Base-by-base conservation (phyloP, 1,140 invertebrate genomes). In the Trypoxylus dichotomus region DNA sequence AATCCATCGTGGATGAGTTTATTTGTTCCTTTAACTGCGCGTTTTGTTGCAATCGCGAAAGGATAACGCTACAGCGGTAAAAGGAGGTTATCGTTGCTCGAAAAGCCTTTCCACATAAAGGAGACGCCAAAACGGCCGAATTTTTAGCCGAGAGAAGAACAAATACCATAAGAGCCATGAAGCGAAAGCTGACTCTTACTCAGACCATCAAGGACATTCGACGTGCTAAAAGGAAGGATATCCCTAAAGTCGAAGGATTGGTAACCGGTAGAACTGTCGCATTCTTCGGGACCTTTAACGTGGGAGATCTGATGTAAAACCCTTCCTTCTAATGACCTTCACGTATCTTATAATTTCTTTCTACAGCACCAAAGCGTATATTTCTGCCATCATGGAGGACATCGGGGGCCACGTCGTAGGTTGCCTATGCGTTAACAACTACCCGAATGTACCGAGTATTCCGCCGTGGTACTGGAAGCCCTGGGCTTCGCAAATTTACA, bases 401-500 rank as follows among this genome's bases (percentile, higher is more conserved):
- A 24, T 21, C 15, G 81, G 84, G 6, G 82, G 83, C 1, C 80
- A 85, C 24, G 74, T 91, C n/a, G 83, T 89, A 2, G 89, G 87
- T 0, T 88, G 86, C 42, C 74, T 90, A 13, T 86, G 86, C 3
- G 81, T 88, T 0, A 86, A 87, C 79, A 88, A 89, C 82, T 87
- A 88, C 81, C 90, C 90, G 1, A 85, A 89, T 47, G 79, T 90
- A 15, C 88, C 88, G 0, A 83, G 87, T 0, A 79, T 91, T 2
- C 84, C 87, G 42, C 82, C 87, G 6, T 83, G 80, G 21, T 87
- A 87, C 60, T 91, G 90, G 90, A 83, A 85, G 8, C 78, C 85
- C 24, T 91, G 90, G 86, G 79, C 90, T 1, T 83, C 83, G 79
- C 85, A 82, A 15, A 84, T 88, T 79, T 91, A 90, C 81, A 87